Percentiles rank a stretch among this genome's conserved stretches.
Conservation (phyloP, 2,113 vertebrate genomes). For the Chauna torquata region DNA sequence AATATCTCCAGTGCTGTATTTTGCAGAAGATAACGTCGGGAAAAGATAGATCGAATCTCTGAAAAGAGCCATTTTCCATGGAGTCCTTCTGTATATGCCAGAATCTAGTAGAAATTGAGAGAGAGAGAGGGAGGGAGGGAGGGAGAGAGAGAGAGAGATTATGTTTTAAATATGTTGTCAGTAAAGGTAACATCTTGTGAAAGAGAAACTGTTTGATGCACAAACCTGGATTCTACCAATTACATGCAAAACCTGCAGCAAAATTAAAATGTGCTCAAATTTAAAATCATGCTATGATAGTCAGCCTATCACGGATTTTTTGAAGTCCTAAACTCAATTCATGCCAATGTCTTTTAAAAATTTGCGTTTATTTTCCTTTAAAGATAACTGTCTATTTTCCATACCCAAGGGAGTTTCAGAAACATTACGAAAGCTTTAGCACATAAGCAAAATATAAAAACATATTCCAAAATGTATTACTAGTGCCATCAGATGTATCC, state of each 20-base stretch:
- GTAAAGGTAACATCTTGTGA: background rate
- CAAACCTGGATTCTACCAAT: background rate
- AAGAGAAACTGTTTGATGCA: background rate
- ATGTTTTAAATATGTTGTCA: background rate
- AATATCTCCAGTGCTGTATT: conserved; percentile 97
- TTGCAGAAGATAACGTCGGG: conserved; percentile 93
- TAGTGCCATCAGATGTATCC: background rate
- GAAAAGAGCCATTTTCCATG: conserved; percentile 98
- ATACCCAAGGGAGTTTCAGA: background rate
- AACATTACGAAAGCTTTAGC: background rate
- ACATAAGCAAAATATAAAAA: background rate
- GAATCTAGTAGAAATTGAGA: conserved; percentile 78
- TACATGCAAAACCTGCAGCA: background rate
- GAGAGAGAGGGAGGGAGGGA: background rate
- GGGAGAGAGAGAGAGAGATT: background rate
- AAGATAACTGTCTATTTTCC: background rate
- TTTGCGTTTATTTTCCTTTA: background rate
- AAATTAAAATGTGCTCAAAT: background rate
- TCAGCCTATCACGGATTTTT: background rate
- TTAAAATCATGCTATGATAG: background rate
- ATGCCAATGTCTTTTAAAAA: background rate
- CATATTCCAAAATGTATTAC: background rate
- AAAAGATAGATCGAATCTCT: conserved; percentile 93
- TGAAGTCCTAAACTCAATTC: background rate
- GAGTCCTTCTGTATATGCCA: conserved; percentile 94